Evolutionary conservation across 2,113 vertebrate species (phyloP), one percentile per base, ranked within the genome.

Genomic region (Semicossyphus pulcher): DNA sequence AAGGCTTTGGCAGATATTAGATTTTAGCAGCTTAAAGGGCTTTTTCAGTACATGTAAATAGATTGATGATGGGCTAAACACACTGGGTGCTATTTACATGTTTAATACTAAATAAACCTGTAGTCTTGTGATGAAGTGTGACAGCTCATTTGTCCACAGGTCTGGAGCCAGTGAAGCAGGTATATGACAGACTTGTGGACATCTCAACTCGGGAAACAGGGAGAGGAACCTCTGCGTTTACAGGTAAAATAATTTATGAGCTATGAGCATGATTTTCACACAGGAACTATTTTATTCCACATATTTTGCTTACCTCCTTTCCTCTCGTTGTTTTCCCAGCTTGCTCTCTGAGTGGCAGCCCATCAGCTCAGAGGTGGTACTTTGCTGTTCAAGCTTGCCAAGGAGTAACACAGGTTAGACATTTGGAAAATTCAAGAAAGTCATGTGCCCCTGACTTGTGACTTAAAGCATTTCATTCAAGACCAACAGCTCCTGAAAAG

Each of bases 321-420:
- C 11, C 18, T 34, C n/a, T 80, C 10, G 3, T 3, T 73, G 20
- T 75, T 61, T 62, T 18, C 34, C 4, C 36, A 92, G 91, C 86
- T 48, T 90, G 88, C 62, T 90, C 88, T 41, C 78, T 90, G 14
- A 83, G 78, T 66, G 90, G 90, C 48, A 67, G 60, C 28, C 88
- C 88, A 20, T 68, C 89, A 21, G 36, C 37, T 62, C 85, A 63
- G 70, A 84, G 64, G 67, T 90, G 85, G 78, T 75, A 65, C 70
- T 72, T 91, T 61, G 87, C 90, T 56, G 18, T 90, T 54, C 87
- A 90, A 72, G 85, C 78, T 31, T 84, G 71, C 44, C 83, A 78
- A 2, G 44, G 66, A 72, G 10, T 0, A 9, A 32, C 69, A 11
- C 90, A 90, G 78, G 91, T 92, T 52, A 83, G 83, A 66, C 3